phyloP scores from a whole-genome alignment of 2,888 invertebrate genomes.

The Caenorhabditis japonica region DNA sequence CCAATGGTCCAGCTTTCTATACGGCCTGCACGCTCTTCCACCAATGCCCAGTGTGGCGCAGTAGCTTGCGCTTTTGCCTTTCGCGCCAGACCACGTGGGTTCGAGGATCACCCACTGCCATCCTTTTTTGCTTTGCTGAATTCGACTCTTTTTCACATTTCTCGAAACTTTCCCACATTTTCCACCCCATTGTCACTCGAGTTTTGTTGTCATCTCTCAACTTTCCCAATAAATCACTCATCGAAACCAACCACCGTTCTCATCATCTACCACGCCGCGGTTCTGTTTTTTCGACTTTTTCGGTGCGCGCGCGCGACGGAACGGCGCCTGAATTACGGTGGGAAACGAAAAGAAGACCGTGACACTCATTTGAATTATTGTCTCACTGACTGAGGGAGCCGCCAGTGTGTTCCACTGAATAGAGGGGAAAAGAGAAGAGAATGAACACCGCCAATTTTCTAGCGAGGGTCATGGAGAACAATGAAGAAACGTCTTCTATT shows the following conservation, averaged over 20 bases:
- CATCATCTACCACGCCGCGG: background rate
- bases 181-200: constrained; percentile 13
- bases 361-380: too few relatives aligned
- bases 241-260: constrained; percentile 6
- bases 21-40: too few relatives aligned
- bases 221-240: constrained; percentile 33
- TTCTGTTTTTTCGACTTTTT: constrained; percentile 22
- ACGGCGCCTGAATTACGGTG: constrained; percentile 52
- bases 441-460: constrained; percentile 40
- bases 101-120: too few relatives aligned
- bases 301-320: constrained; percentile 26
- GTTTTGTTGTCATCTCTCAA: constrained; percentile 4
- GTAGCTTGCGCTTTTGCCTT: too few relatives aligned
- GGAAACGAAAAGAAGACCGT: constrained; percentile 1
- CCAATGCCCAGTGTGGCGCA: too few relatives aligned
- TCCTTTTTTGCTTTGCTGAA: too few relatives aligned
- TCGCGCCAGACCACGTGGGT: too few relatives aligned
- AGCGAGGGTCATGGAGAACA: constrained; percentile 14
- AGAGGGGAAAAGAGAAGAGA: constrained; percentile 5
- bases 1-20: too few relatives aligned
- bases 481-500: constrained; percentile 1
- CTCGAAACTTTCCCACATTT: constrained; percentile 3
- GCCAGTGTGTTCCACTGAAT: too few relatives aligned
- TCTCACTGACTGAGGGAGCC: too few relatives aligned
- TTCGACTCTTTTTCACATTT: too few relatives aligned